Evolutionary conservation across 2,797 vertebrate species (phyloP), one percentile per base, ranked within the genome.

Genomic region (Falco biarmicus): DNA sequence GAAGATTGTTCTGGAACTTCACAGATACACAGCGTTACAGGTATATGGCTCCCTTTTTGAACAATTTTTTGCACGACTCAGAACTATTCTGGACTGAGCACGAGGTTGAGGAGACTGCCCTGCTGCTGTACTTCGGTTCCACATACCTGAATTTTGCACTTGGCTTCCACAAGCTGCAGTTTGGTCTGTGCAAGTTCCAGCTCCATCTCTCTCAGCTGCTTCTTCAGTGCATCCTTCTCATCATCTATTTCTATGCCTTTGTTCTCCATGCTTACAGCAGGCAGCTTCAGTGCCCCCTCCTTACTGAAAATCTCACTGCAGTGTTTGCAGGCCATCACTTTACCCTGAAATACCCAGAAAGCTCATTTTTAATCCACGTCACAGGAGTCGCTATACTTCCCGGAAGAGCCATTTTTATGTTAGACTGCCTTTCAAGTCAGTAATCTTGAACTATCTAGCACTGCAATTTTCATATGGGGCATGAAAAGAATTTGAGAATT

Each of bases 111-210:
- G 77, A 70, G 34, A 60, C n/a, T 4, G 24, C 28, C 74, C 41
- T 69, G 43, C 60, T 68, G 48, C 60, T 68, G 48, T 32, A 45
- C 18, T 41, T 45, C 32, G 34, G 54, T 41, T 60, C 86, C 48
- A 87, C 94, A 24, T 94, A 99, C 99, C 99, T 99, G 99, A 94
- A 99, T 99, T 98, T 99, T 99, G 91, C 99, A 99, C 98, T 99
- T 99, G 95, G 99, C 99, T 98, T 99, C 99, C 97, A 99, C 99
- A 91, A 99, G 98, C 97, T 99, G 99, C 92, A 99, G 98, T 94
- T 99, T 99, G 95, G 99, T 99, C 97, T 99, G 99, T 34, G 99
- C 99, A 97, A 99, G 97, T 88, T 99, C 99, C 97, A 99, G 98
- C 97, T 99, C 99, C 98, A 99, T 98, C 89, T 99, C 99, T 84